Evolutionary conservation across 2,113 vertebrate genomes (phyloP), one percentile per base, ranked within the genome.

Genomic region (Castor canadensis): DNA sequence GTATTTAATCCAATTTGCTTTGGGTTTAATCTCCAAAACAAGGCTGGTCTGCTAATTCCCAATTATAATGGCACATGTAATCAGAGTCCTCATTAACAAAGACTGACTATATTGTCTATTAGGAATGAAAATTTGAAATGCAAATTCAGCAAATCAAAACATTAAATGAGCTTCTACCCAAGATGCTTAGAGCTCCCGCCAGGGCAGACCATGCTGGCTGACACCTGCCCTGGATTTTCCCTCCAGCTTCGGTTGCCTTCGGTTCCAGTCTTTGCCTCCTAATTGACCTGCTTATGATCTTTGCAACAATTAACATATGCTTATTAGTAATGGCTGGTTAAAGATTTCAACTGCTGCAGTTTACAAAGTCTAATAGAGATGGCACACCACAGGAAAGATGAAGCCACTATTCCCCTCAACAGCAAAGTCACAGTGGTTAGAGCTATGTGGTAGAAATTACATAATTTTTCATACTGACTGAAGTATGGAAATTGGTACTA

Each of bases 251-350:
- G 98, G 98, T 99, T 98, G 98, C 98, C 98, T 98, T 98, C 98
- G 97, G 98, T 98, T 99, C 98, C 98, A 98, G 98, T 98, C 99
- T 99, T 99, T 99, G 99, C 99, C 98, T 98, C 98, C 98, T 99
- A 99, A 98, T 98, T 99, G 99, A 99, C 99, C 99, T 98, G 99
- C 98, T 99, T 99, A 99, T 99, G 99, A 99, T 99, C 99, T 99
- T 98, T 98, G 98, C 98, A 98, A 98, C 99, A 99, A 99, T 99
- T 99, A 99, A 99, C 99, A 99, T 99, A 99, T 99, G 99, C 99
- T 99, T 99, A 99, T 99, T 99, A 99, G 99, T 99, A 99, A 99
- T 98, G 99, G 99, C 98, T 99, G 99, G 98, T 99, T 99, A 99
- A 99, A 99, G 98, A 99, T 99, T 98, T 98, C 98, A 98, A 98